Base-by-base conservation (phyloP, 2,797 vertebrate species). In the Falco berigora region DNA sequence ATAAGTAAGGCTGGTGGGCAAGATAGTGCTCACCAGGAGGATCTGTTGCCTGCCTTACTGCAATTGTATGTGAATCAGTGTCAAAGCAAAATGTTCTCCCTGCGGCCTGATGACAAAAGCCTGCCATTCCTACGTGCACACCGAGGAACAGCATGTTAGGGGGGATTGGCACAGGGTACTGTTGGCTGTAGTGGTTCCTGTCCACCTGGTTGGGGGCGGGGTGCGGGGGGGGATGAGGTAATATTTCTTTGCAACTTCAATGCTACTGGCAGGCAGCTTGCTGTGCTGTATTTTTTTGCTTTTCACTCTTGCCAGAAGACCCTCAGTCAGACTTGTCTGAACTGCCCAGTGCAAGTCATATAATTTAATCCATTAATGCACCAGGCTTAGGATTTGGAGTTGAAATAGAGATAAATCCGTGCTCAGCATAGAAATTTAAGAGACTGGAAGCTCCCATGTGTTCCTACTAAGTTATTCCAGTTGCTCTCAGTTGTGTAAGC, bases 61-160 rank as follows among this genome's bases (percentile, higher is more conserved):
- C 7, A 2, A 25, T 2, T 49, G 30, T 63, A 12, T 0, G 0
- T 66, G 53, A 55, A 49, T 69, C 18, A 3, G 17, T 46, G 72
- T 71, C 80, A 86, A 44, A 85, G n/a, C 2, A 8, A 59, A 52
- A 34, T 79, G 55, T 11, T 59, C 5, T 67, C 30, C 25, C 15
- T 55, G 7, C 42, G n/a, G 50, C 38, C 64, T 72, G 28, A 38
- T 44, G 64, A 46, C 53, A 63, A 49, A 80, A 75, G 13, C 52
- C 42, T 88, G 61, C n/a, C 12, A 3, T 64, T 67, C 64, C 44
- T 68, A 34, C 38, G 9, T 18, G 15, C 8, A 20, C 20, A 6
- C 30, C 4, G 23, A 72, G 34, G 30, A 74, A 20, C 8, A 50
- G 14, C 5, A 2, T 20, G 11, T 46, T 25, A 18, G 55, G 32